Percentiles rank a stretch among this genome's conserved stretches.
These are phyloP conservation scores for Corythornis leucogaster DNA, from an alignment of 2,797 vertebrate species.

Conservation along the genomic window DNA sequence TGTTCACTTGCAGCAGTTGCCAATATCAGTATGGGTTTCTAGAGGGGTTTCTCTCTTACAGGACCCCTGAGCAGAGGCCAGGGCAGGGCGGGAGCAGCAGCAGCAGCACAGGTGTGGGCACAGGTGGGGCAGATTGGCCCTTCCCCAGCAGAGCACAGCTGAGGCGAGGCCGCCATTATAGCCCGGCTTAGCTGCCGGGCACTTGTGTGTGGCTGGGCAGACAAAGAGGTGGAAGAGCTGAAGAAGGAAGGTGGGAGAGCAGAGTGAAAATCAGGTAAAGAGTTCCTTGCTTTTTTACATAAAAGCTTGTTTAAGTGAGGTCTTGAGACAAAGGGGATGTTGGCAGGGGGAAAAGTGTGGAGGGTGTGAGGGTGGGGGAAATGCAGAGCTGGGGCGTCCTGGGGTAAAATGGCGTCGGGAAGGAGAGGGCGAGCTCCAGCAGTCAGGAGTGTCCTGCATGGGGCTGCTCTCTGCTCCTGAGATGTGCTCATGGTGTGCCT, in stretches of 20 bases:
- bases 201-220: accelerated
- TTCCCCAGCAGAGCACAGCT: not conserved
- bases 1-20: not conserved
- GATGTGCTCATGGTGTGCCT: accelerated
- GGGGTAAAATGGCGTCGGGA: not conserved
- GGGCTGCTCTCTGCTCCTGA: no score
- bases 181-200: accelerated
- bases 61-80: accelerated
- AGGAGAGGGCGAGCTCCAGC: not conserved
- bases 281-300: not conserved
- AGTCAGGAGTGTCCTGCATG: accelerated
- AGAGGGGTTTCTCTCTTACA: accelerated
- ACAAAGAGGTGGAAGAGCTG: no score
- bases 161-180: accelerated
- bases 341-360: no score
- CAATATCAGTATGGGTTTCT: accelerated
- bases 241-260: not conserved
- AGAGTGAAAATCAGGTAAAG: not conserved
- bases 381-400: accelerated
- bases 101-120: not conserved
- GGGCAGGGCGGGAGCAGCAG: accelerated
- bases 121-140: not conserved
- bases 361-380: no score
- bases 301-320: not conserved
- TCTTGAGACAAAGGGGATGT: not conserved